These are phyloP conservation scores for Tragopan temminckii DNA, from an alignment of 2,797 vertebrate species.

Conservation along the genomic window DNA sequence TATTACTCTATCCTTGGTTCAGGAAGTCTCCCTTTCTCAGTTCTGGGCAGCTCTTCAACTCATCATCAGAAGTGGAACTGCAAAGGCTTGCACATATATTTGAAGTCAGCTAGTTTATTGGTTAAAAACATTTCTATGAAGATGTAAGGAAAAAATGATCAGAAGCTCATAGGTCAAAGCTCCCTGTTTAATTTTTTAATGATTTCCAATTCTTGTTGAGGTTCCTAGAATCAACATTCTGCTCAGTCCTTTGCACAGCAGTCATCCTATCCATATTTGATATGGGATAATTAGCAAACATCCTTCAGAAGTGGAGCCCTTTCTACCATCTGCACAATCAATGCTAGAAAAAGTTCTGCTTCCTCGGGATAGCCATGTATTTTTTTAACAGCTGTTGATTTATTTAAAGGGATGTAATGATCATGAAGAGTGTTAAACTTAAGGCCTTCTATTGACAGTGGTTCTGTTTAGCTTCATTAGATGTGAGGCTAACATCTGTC, in stretches of 20 bases:
- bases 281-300: slow-evolving; percentile 57
- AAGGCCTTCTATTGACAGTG: slow-evolving; percentile 23
- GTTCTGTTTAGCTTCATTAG: slow-evolving; percentile 53
- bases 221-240: slow-evolving; percentile 23
- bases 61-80: not conserved
- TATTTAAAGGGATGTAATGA: slow-evolving; percentile 41
- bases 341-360: slow-evolving; percentile 16
- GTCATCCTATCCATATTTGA: slow-evolving; percentile 49
- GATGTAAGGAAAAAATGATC: not conserved
- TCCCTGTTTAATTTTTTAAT: slow-evolving; percentile 32
- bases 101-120: not conserved
- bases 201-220: slow-evolving; percentile 21
- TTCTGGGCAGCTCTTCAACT: not conserved
- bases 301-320: slow-evolving; percentile 33
- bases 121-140: not conserved
- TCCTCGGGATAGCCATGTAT: slow-evolving; percentile 8
- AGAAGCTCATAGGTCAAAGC: not conserved
- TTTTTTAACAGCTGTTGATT: slow-evolving; percentile 39
- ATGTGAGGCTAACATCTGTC: slow-evolving; percentile 43
- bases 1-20: not conserved
- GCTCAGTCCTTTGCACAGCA: slow-evolving; percentile 34
- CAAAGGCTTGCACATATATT: not conserved
- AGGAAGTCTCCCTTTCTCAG: not conserved
- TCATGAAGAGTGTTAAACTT: slow-evolving; percentile 4
- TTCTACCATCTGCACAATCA: slow-evolving; percentile 35